These are phyloP conservation scores for Perithous albicinctus DNA, from an alignment of 2,888 invertebrate species.

Conservation along the genomic window DNA sequence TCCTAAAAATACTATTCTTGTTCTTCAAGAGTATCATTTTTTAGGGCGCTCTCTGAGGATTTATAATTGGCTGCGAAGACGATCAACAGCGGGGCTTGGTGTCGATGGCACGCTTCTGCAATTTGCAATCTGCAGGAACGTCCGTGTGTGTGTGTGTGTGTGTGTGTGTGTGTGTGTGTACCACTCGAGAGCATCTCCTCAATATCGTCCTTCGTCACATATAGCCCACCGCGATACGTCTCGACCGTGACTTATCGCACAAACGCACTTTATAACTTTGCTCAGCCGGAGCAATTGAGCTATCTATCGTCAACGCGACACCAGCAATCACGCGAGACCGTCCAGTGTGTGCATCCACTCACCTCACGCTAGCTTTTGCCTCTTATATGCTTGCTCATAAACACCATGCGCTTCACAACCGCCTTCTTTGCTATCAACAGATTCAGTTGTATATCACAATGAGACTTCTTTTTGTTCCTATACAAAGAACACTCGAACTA, in stretches of 20 bases:
- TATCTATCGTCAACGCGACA: conserved; percentile 76
- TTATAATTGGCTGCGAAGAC: no score
- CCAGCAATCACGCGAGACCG: conserved; percentile 79
- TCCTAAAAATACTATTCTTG: no score
- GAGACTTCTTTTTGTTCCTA: no score
- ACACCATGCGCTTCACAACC: neutral
- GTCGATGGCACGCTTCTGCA: conserved; percentile 38
- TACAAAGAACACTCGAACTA: no score
- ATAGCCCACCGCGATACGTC: conserved; percentile 14
- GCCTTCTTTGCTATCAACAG: conserved; percentile 14
- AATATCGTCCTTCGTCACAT: conserved; percentile 10
- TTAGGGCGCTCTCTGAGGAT: no score
- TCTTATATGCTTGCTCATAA: neutral
- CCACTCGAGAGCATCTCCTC: neutral
- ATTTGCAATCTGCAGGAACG: conserved; percentile 18
- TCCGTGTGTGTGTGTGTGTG: neutral
- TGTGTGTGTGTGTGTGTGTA: neutral
- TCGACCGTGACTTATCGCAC: conserved; percentile 72
- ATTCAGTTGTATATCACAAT: neutral
- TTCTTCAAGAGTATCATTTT: no score
- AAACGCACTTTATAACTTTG: conserved; percentile 74
- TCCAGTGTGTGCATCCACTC: conserved; percentile 77
- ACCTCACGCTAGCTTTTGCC: conserved; percentile 67
- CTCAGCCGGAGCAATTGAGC: conserved; percentile 80
- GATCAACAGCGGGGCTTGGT: neutral